These are phyloP conservation scores for Matsumurasca onukii DNA, from an alignment of 1,140 invertebrate species.

Conservation along the genomic window DNA sequence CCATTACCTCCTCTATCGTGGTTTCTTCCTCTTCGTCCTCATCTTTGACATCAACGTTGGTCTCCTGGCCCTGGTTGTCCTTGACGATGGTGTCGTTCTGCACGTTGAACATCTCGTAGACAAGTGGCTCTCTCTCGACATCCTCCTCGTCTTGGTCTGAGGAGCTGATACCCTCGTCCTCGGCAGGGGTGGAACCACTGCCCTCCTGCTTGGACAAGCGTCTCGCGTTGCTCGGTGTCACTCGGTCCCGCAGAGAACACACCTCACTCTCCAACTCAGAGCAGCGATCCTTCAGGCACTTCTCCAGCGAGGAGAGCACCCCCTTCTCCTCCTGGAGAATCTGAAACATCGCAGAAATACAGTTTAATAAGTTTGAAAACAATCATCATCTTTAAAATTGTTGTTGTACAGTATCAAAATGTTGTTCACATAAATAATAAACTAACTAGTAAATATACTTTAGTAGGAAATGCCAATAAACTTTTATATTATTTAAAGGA, in stretches of 20 bases:
- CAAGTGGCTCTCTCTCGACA: conserved; percentile 57
- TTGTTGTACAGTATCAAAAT: too few species aligned
- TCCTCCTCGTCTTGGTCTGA: conserved; percentile 57
- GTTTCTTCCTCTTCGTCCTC: conserved; percentile 60
- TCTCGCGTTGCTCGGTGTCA: conserved; percentile 45
- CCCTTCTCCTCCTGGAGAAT: conserved; percentile 78
- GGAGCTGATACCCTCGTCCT: conserved; percentile 83
- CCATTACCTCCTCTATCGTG: conserved; percentile 71
- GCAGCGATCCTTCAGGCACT: conserved; percentile 72
- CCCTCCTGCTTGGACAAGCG: conserved; percentile 49
- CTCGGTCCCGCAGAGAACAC: conserved; percentile 42
- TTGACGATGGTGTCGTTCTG: conserved; percentile 59
- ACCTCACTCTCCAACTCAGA: conserved; percentile 64
- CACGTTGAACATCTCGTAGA: conserved; percentile 61
- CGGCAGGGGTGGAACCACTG: conserved; percentile 68
- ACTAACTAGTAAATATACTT: too few species aligned
- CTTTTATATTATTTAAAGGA: too few species aligned
- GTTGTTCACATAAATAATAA: too few species aligned
- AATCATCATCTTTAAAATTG: too few species aligned
- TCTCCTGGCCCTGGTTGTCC: conserved; percentile 41
- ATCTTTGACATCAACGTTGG: conserved; percentile 10
- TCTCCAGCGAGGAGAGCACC: conserved; percentile 70
- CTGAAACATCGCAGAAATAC: conserved; percentile 55
- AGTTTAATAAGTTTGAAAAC: too few species aligned
- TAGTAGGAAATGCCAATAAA: too few species aligned